Conservation (phyloP, 2,797 vertebrate species). For the Gastrophryne carolinensis region DNA sequence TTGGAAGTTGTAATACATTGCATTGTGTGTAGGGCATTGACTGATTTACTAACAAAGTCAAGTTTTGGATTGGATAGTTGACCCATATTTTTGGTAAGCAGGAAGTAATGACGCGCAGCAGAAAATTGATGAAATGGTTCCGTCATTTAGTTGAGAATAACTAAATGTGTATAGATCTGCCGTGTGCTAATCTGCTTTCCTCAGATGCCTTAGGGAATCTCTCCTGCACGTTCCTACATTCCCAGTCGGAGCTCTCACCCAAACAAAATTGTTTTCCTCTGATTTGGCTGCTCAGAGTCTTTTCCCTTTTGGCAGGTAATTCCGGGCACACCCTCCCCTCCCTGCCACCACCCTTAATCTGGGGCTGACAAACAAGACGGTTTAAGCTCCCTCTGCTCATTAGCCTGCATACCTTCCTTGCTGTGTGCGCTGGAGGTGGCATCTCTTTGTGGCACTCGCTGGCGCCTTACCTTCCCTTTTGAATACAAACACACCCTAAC, state of each 20-base stretch:
- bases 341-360: constrained; percentile 42
- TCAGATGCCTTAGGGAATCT: constrained; percentile 12
- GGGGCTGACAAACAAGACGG: constrained; percentile 26
- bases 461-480: constrained; percentile 25
- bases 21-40: too few species aligned
- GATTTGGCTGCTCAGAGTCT: constrained; percentile 17
- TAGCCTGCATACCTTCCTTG: not conserved
- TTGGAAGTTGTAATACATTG: too few species aligned
- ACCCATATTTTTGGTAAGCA: too few species aligned
- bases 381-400: constrained; percentile 34
- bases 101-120: too few species aligned
- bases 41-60: too few species aligned
- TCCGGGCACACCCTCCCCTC: constrained; percentile 40
- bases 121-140: too few species aligned
- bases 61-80: too few species aligned
- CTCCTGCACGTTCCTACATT: not conserved
- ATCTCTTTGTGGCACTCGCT: constrained; percentile 38
- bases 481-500: constrained; percentile 46
- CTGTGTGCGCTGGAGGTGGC: constrained; percentile 29
- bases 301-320: constrained; percentile 46
- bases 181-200: not conserved
- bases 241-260: constrained; percentile 45
- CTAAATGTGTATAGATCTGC: constrained; percentile 1
- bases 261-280: constrained; percentile 51
- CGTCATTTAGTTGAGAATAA: too few species aligned